Percentiles rank a stretch among this genome's conserved stretches.
Conservation (phyloP, 2,113 vertebrate species). For the Ascaphus truei region DNA sequence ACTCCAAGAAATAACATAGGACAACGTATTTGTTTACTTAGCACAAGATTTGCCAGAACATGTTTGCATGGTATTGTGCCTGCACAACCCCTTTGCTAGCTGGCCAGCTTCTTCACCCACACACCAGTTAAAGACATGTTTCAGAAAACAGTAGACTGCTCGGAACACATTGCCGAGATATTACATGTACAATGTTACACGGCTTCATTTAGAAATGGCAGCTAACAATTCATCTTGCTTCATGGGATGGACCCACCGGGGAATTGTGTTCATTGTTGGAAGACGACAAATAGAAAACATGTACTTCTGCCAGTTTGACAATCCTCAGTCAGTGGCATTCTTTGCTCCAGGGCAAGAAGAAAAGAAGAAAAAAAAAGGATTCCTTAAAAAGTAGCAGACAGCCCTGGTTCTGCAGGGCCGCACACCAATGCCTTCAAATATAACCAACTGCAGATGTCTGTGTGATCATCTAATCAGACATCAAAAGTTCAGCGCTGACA, state of each 20-base stretch:
- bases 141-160: too few species aligned
- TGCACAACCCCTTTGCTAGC: too few species aligned
- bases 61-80: too few species aligned
- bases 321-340: conserved; percentile 39
- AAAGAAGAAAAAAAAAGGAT: too few species aligned
- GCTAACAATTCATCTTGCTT: conserved; percentile 1
- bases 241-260: not conserved
- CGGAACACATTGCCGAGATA: too few species aligned
- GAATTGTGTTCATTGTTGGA: not conserved
- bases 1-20: too few species aligned
- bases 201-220: not conserved
- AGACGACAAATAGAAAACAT: conserved; percentile 39
- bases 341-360: not conserved
- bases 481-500: conserved; percentile 59
- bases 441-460: conserved; percentile 66
- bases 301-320: conserved; percentile 47
- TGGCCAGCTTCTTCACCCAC: too few species aligned
- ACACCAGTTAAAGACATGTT: too few species aligned
- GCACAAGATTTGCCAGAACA: too few species aligned
- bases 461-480: conserved; percentile 66
- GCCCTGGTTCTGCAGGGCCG: conserved; percentile 47
- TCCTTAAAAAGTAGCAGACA: conserved; percentile 43
- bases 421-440: conserved; percentile 59
- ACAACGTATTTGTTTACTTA: too few species aligned
- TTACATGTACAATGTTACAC: not conserved